Evolutionary conservation across 2,113 vertebrate species (phyloP), one percentile per base, ranked within the genome.

Genomic region (Solenodon paradoxus): DNA sequence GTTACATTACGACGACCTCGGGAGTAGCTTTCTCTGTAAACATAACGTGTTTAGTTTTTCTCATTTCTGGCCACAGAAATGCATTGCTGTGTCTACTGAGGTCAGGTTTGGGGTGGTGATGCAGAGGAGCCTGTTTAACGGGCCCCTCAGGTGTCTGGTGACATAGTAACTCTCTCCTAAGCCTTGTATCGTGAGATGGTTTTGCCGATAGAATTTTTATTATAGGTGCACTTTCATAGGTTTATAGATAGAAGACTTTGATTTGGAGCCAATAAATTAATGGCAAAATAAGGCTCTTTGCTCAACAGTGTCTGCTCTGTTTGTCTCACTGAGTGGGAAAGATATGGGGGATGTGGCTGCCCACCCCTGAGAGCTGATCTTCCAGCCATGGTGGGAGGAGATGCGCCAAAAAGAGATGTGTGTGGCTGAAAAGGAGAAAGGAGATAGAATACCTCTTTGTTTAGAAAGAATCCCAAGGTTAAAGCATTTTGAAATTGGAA

Each of bases 231-330:
- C 9, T 72, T 85, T 69, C 32, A 35, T 42, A 9, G 22, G 38
- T 85, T 89, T 66, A 49, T 22, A 68, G 77, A 49, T 72, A 17
- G 0, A 40, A 86, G 49, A 28, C 49, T 95, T 78, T 85, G 42
- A 90, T 93, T 85, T 59, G 89, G 40, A 79, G 49, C 28, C 77
- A 88, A 0, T 64, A n/a, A 89, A 66, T 61, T 93, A 55, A 11
- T 72, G 80, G 47, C 47, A 61, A 45, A 96, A 84, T 77, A 84
- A 92, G 84, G 24, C 30, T 80, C 16, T 94, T 92, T 66, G 32
- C 20, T 49, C 63, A 16, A 66, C 32, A 19, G 42, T 1, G 2
- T 59, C 59, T 64, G 47, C 26, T 53, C 0, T 24, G 17, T 66
- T 82, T 55, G 5, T 57, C 38, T 22, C 24, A 7, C 26, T 28